Percentiles rank a stretch among this genome's conserved stretches.
phyloP scores from a whole-genome alignment of 2,113 vertebrate genomes.

The Platysternon megacephalum region DNA sequence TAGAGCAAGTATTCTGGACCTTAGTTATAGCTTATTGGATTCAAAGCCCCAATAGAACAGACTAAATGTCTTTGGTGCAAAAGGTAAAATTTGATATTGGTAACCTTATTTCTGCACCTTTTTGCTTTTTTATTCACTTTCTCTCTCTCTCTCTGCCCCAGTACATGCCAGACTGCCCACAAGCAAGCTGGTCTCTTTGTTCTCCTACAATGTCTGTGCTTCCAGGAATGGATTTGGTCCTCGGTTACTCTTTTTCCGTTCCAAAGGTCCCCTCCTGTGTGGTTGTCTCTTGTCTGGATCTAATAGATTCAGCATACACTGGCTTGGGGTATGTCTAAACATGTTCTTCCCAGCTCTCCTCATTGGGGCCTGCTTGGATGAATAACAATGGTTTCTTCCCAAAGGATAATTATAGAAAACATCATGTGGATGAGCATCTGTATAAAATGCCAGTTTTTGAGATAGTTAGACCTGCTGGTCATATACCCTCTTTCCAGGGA shows the following conservation, averaged over 20 bases:
- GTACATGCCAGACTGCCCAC: not conserved
- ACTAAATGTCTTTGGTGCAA: not conserved
- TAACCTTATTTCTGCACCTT: not conserved
- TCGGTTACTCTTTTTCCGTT: constrained; percentile 4
- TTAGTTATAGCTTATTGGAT: not conserved
- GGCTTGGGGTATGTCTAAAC: not conserved
- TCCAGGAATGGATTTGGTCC: not conserved
- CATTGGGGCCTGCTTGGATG: not conserved
- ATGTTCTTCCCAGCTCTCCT: not conserved
- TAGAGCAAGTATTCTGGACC: not conserved
- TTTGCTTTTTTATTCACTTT: not conserved
- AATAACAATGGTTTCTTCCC: not conserved
- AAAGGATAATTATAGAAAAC: not conserved
- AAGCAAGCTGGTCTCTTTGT: not conserved
- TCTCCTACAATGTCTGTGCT: not conserved
- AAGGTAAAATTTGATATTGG: not conserved
- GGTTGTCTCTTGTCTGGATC: not conserved
- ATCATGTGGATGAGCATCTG: not conserved
- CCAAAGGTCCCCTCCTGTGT: not conserved
- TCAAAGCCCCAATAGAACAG: not conserved
- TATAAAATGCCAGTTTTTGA: not conserved
- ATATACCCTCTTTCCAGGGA: not conserved
- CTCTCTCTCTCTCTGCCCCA: not conserved
- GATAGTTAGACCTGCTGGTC: not conserved
- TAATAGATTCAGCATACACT: not conserved